Conservation (phyloP, 1,140 invertebrate genomes). For the Drosophila novamexicana region DNA sequence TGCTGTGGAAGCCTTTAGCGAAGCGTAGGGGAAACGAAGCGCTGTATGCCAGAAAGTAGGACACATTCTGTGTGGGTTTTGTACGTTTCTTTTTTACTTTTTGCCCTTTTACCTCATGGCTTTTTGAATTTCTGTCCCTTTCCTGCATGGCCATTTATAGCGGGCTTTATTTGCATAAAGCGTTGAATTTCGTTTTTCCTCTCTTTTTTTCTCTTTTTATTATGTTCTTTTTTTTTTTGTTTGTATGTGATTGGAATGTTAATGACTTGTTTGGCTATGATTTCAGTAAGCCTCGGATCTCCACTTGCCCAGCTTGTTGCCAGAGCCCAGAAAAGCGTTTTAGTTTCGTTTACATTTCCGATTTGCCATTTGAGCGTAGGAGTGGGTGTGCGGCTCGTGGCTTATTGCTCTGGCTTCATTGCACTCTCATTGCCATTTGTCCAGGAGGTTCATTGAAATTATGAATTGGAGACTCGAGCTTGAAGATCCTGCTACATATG, state of each 20-base stretch:
- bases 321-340: conserved; percentile 45
- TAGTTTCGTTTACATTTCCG: conserved; percentile 57
- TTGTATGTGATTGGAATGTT: conserved; percentile 47
- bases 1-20: conserved; percentile 7
- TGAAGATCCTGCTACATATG: not conserved
- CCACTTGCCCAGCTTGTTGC: conserved; percentile 38
- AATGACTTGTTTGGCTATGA: conserved; percentile 49
- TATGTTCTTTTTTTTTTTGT: not conserved
- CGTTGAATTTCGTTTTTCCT: conserved; percentile 21
- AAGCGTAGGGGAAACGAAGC: conserved; percentile 54
- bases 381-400: conserved; percentile 1
- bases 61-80: conserved; percentile 57
- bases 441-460: conserved; percentile 1
- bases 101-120: conserved; percentile 10
- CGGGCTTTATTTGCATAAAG: conserved; percentile 44
- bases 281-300: conserved; percentile 15
- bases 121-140: not conserved
- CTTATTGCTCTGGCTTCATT: conserved; percentile 20
- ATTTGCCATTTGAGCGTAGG: conserved; percentile 22
- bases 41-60: conserved; percentile 73
- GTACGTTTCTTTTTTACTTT: conserved; percentile 22
- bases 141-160: conserved; percentile 25
- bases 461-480: not conserved
- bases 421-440: conserved; percentile 18
- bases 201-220: conserved; percentile 3